Percentiles rank a stretch among this genome's conserved stretches.
phyloP scores from a whole-genome alignment of 2,888 invertebrate genomes.

The Ceramica pisi region DNA sequence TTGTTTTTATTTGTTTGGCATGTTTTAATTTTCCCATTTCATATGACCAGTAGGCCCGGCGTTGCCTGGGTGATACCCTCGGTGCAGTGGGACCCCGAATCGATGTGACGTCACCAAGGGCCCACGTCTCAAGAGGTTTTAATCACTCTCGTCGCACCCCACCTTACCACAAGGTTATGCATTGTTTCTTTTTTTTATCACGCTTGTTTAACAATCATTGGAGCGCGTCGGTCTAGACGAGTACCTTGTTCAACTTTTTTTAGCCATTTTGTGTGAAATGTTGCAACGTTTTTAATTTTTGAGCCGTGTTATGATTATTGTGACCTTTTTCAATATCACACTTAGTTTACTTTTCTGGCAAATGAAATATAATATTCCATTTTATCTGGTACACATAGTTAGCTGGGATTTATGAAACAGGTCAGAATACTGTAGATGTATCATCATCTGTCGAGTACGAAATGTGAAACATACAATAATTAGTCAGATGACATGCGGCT shows the following conservation, averaged over 20 bases:
- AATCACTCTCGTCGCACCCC: slow-evolving; percentile 69
- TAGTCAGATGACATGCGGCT: background rate
- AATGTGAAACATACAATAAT: background rate
- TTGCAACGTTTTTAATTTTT: background rate
- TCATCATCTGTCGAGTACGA: too few species aligned
- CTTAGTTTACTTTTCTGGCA: background rate
- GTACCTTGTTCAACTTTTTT: slow-evolving; percentile 30
- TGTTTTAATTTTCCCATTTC: slow-evolving; percentile 61
- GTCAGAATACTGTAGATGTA: background rate
- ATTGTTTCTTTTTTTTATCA: slow-evolving; percentile 70
- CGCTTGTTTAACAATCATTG: slow-evolving; percentile 60
- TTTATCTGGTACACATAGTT: background rate
- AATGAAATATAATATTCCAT: background rate
- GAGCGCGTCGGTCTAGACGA: slow-evolving; percentile 16
- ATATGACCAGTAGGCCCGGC: slow-evolving; percentile 73
- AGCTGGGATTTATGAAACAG: background rate
- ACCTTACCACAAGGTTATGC: slow-evolving; percentile 73
- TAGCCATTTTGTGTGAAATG: slow-evolving; percentile 14
- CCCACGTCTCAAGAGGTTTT: slow-evolving; percentile 63
- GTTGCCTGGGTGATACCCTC: slow-evolving; percentile 87
- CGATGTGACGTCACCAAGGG: slow-evolving; percentile 72
- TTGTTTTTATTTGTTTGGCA: slow-evolving; percentile 41
- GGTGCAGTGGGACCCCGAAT: slow-evolving; percentile 85
- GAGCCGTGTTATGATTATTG: background rate
- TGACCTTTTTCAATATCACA: background rate